phyloP scores from a whole-genome alignment of 1,140 invertebrate genomes.

The Apis florea region DNA sequence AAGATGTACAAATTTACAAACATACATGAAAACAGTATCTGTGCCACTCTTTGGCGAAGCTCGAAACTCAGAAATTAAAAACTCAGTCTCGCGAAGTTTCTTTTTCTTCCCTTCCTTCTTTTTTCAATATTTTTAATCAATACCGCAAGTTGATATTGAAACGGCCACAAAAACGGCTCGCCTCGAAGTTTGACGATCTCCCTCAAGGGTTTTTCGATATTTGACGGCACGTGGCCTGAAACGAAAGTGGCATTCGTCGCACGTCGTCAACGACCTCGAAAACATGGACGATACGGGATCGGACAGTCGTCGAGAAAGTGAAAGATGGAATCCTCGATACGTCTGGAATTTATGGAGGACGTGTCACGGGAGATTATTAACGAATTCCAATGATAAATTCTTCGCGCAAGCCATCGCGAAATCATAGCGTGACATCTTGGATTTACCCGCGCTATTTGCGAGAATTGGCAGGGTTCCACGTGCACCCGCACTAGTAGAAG shows the following conservation, averaged over 20 bases:
- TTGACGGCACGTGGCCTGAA: neutral
- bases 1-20: too few species aligned
- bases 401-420: neutral
- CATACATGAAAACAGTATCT: too few species aligned
- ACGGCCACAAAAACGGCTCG: neutral
- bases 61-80: too few species aligned
- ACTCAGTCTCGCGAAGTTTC: neutral
- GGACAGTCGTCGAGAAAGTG: neutral
- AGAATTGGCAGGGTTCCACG: slow-evolving; percentile 1
- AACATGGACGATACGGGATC: neutral
- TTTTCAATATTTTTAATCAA: neutral
- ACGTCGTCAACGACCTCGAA: neutral
- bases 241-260: neutral
- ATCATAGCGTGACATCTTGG: slow-evolving; percentile 52
- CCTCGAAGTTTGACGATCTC: neutral
- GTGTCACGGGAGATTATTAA: slow-evolving; percentile 33
- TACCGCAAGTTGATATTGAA: neutral
- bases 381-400: slow-evolving; percentile 50
- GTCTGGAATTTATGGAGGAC: slow-evolving; percentile 24
- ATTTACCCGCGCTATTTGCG: neutral
- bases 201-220: neutral
- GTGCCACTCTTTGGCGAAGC: too few species aligned
- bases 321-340: neutral
- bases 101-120: neutral
- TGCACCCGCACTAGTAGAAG: neutral